Conservation (phyloP, 2,888 invertebrate genomes). For the Noctua janthina region DNA sequence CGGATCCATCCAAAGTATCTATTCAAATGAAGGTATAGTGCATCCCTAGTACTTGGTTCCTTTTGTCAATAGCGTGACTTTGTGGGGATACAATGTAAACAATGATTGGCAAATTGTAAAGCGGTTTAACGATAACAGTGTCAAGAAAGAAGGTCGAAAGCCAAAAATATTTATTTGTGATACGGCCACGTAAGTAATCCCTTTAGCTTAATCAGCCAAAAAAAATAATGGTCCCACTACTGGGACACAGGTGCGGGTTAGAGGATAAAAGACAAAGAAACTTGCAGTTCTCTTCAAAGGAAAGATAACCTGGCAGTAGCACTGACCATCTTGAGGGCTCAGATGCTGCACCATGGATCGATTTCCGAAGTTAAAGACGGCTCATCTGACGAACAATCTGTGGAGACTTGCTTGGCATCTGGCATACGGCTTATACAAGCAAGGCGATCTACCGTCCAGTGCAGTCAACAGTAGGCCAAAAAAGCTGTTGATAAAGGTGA, state of each 20-base stretch:
- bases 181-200: neutral
- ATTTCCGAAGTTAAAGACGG: neutral
- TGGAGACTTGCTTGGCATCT: neutral
- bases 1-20: neutral
- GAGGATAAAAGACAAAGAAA: conserved; percentile 13
- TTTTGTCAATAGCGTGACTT: conserved; percentile 13
- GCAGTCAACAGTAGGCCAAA: neutral
- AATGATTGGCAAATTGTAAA: conserved; percentile 11
- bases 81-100: conserved; percentile 5
- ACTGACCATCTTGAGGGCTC: neutral
- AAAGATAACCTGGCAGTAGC: conserved; percentile 5
- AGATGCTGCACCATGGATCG: neutral
- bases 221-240: neutral
- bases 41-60: conserved; percentile 2
- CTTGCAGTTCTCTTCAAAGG: conserved; percentile 11
- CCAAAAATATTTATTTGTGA: neutral
- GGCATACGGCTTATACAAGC: neutral
- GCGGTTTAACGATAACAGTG: neutral
- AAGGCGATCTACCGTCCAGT: neutral
- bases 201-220: neutral
- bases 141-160: conserved; percentile 7
- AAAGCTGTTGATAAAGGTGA: neutral
- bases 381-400: neutral
- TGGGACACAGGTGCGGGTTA: neutral
- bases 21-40: neutral